phyloP scores from a whole-genome alignment of 2,113 vertebrate species.

The Cyanistes caeruleus region DNA sequence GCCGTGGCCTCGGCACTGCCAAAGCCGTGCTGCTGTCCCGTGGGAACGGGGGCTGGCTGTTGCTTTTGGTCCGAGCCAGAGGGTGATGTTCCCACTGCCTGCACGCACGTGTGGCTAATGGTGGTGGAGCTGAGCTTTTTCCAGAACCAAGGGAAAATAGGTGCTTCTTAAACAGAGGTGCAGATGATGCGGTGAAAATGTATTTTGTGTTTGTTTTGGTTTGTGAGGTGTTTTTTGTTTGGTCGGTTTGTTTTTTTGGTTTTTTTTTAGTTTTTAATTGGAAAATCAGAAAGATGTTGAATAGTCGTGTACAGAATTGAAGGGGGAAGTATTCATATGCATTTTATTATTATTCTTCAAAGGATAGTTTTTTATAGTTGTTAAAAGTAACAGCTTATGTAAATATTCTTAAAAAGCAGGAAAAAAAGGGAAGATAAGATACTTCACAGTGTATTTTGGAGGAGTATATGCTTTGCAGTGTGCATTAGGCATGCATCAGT shows the following conservation, averaged over 20 bases:
- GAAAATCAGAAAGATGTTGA: background rate
- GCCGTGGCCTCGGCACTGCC: background rate
- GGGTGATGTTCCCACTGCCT: background rate
- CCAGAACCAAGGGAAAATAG: background rate
- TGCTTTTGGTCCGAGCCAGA: background rate
- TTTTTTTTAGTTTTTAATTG: background rate
- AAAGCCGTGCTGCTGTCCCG: background rate
- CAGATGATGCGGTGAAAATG: background rate
- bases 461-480: background rate
- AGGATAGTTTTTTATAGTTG: background rate
- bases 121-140: background rate
- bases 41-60: background rate
- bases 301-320: background rate
- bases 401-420: background rate
- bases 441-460: background rate
- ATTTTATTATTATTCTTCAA: background rate
- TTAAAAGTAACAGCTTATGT: background rate
- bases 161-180: background rate
- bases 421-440: background rate
- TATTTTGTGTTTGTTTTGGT: background rate
- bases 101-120: background rate
- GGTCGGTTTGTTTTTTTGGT: background rate
- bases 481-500: constrained; percentile 29
- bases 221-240: background rate
- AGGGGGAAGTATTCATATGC: background rate